Evolutionary conservation across 2,113 vertebrate genomes (phyloP).

Genomic region (Tachycineta bicolor): DNA sequence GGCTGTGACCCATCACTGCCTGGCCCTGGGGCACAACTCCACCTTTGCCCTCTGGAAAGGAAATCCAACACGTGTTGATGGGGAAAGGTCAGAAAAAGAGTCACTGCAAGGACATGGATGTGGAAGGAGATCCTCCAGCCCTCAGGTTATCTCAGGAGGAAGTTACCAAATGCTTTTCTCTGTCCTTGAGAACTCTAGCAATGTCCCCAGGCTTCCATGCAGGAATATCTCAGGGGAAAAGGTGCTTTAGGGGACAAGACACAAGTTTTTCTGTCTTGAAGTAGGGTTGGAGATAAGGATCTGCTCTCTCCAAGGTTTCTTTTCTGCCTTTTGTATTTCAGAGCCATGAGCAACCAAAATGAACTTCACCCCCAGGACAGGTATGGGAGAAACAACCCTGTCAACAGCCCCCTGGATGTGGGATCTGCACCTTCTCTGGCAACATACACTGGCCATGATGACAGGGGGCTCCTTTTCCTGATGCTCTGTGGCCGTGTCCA

Average conservation of each 20-base stretch:
- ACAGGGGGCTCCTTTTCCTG: neutral
- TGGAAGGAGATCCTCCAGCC: neutral
- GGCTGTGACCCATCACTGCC: neutral
- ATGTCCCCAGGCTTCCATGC: fast-evolving
- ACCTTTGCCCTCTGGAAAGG: neutral
- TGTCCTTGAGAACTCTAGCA: neutral
- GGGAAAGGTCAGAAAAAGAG: neutral
- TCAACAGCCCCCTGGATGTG: neutral
- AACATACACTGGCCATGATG: neutral
- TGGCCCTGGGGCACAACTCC: neutral
- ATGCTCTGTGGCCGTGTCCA: neutral
- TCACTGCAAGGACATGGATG: neutral
- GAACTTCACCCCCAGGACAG: neutral
- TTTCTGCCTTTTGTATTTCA: neutral
- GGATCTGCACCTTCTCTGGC: neutral
- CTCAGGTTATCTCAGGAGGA: neutral
- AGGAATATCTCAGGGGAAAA: neutral
- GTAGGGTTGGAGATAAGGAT: neutral
- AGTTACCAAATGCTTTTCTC: neutral
- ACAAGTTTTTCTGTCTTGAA: neutral
- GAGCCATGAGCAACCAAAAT: neutral
- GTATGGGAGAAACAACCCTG: neutral
- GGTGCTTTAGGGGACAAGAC: neutral
- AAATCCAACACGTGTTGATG: neutral
- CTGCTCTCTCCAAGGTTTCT: neutral